These are phyloP conservation scores for Troides oblongomaculatus DNA, from an alignment of 2,888 invertebrate species.

Conservation along the genomic window DNA sequence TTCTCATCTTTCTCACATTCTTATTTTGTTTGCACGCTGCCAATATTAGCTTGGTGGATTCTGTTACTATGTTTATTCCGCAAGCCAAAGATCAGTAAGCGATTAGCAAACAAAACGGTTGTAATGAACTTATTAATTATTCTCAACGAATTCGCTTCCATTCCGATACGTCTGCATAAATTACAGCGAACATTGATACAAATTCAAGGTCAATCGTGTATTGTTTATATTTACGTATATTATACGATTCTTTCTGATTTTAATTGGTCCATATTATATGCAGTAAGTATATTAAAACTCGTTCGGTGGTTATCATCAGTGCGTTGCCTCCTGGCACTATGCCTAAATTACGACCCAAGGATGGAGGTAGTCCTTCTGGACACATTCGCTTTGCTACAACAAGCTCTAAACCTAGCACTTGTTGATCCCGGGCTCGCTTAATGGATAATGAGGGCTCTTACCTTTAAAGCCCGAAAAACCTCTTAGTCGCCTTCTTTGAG, in stretches of 20 bases:
- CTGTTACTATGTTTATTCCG: conserved; percentile 8
- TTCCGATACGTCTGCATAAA: conserved; percentile 8
- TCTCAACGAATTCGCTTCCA: conserved; percentile 17
- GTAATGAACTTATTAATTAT: conserved; percentile 12
- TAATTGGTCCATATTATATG: not conserved
- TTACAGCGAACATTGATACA: not conserved
- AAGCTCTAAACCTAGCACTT: too few relatives aligned
- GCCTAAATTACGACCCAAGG: too few relatives aligned
- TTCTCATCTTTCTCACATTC: not conserved
- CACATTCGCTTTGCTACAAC: too few relatives aligned
- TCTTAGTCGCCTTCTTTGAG: too few relatives aligned
- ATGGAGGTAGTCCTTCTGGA: too few relatives aligned
- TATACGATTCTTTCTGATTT: not conserved
- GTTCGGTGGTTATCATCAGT: too few relatives aligned
- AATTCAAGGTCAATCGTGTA: conserved; percentile 10
- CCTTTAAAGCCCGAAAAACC: too few relatives aligned
- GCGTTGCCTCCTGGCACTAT: too few relatives aligned
- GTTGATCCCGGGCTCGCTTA: too few relatives aligned
- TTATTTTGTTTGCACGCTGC: conserved; percentile 5
- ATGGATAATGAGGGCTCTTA: too few relatives aligned
- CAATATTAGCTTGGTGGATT: conserved; percentile 15
- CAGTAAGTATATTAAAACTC: too few relatives aligned
- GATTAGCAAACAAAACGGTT: conserved; percentile 8
- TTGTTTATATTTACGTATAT: conserved; percentile 3
- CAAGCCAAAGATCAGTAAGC: conserved; percentile 10